A percentile compares a stretch with the other conserved stretches of the same genome.
These are phyloP conservation scores for Danaus melanippus DNA, from an alignment of 1,140 invertebrate species.

Conservation along the genomic window DNA sequence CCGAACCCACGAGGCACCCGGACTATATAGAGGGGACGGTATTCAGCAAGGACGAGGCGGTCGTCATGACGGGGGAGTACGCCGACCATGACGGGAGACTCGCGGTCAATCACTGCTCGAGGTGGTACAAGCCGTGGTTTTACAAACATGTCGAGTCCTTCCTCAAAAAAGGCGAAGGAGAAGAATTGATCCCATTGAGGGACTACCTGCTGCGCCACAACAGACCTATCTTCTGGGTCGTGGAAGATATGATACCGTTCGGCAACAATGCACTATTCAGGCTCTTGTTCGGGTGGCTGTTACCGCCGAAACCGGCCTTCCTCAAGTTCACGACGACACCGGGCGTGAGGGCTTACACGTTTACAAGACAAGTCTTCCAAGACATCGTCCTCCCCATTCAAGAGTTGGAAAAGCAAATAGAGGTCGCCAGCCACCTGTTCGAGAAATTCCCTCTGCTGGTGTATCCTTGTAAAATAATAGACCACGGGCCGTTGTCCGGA, in stretches of 20 bases:
- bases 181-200: conserved; percentile 83
- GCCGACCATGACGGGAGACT: conserved; percentile 54
- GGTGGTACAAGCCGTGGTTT: conserved; percentile 91
- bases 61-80: conserved; percentile 82
- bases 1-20: conserved; percentile 74
- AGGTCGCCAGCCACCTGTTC: conserved; percentile 77
- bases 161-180: conserved; percentile 53
- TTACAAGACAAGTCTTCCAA: conserved; percentile 86
- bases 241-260: conserved; percentile 87
- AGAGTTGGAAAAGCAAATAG: conserved; percentile 77
- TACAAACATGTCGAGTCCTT: conserved; percentile 82
- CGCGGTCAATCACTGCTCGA: conserved; percentile 79
- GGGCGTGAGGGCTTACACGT: conserved; percentile 84
- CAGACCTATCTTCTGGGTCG: conserved; percentile 86
- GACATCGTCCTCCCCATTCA: conserved; percentile 86
- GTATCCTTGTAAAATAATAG: conserved; percentile 83
- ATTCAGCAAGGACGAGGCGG: conserved; percentile 78
- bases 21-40: conserved; percentile 87
- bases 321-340: conserved; percentile 87
- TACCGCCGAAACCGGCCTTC: conserved; percentile 87
- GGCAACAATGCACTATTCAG: conserved; percentile 86
- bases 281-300: conserved; percentile 82
- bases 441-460: conserved; percentile 87
- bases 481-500: conserved; percentile 81
- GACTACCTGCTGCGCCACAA: conserved; percentile 88